phyloP scores from a whole-genome alignment of 2,797 vertebrate species.

The Serranus cabrilla region DNA sequence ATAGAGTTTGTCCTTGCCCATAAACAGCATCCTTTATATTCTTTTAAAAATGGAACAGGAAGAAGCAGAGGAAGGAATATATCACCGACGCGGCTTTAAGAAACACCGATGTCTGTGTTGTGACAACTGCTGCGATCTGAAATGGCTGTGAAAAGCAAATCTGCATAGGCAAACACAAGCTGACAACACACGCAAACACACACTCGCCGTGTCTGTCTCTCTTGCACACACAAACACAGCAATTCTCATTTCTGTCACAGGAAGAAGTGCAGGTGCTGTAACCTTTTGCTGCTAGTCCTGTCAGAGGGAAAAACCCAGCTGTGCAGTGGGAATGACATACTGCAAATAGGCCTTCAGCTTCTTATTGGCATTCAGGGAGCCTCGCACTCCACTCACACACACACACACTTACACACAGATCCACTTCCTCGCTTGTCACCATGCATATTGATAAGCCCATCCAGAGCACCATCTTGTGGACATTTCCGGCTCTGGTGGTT shows the following conservation, averaged over 20 bases:
- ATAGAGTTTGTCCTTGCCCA: conserved; percentile 4
- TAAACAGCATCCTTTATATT: neutral
- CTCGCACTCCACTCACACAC: conserved; percentile 15
- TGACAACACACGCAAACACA: conserved; percentile 13
- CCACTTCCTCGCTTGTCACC: conserved; percentile 42
- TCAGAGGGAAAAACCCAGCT: conserved; percentile 69
- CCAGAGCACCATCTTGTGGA: conserved; percentile 81
- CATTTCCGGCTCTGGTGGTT: conserved; percentile 27
- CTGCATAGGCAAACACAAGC: conserved; percentile 43
- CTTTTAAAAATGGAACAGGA: neutral
- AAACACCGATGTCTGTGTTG: conserved; percentile 12
- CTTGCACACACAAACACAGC: conserved; percentile 23
- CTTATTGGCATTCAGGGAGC: conserved; percentile 72
- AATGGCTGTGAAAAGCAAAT: conserved; percentile 50
- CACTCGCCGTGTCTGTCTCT: neutral
- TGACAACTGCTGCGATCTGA: conserved; percentile 21
- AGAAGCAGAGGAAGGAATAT: conserved; percentile 4
- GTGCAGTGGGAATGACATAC: conserved; percentile 59
- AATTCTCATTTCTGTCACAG: conserved; percentile 68
- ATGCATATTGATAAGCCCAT: conserved; percentile 67
- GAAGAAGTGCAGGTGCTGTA: conserved; percentile 59
- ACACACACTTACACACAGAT: conserved; percentile 21
- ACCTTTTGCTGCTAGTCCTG: conserved; percentile 66
- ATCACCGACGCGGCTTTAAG: neutral
- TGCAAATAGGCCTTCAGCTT: conserved; percentile 68